phyloP scores from a whole-genome alignment of 2,888 invertebrate species.

The Taenaris catops region DNA sequence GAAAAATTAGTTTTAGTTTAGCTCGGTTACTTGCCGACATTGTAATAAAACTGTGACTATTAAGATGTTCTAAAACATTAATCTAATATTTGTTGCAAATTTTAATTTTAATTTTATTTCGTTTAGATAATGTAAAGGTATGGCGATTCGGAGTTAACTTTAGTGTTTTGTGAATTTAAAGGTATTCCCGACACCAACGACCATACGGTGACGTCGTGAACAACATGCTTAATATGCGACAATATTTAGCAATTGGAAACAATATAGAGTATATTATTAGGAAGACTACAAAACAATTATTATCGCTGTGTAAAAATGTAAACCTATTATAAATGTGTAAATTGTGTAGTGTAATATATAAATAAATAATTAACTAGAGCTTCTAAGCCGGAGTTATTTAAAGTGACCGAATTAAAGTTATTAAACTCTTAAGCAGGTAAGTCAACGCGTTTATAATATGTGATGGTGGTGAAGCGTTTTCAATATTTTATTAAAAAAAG shows the following conservation, averaged over 20 bases:
- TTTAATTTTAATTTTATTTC: slow-evolving; percentile 32
- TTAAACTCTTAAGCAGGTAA: too few species aligned
- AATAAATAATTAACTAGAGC: slow-evolving; percentile 37
- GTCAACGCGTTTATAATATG: too few species aligned
- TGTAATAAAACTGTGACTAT: slow-evolving; percentile 49
- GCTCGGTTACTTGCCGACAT: slow-evolving; percentile 50
- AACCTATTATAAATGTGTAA: slow-evolving; percentile 73
- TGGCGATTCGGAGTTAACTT: slow-evolving; percentile 29
- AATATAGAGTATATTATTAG: slow-evolving; percentile 71
- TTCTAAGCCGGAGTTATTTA: too few species aligned
- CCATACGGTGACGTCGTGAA: slow-evolving; percentile 52
- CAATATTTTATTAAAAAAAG: too few species aligned
- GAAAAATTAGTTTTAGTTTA: slow-evolving; percentile 41
- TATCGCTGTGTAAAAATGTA: slow-evolving; percentile 78
- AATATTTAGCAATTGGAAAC: slow-evolving; percentile 75
- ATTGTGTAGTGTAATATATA: slow-evolving; percentile 76
- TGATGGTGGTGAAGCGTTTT: too few species aligned
- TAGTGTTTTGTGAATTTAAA: slow-evolving; percentile 49
- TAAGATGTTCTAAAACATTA: slow-evolving; percentile 44
- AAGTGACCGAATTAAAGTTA: too few species aligned
- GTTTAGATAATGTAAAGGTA: slow-evolving; percentile 25
- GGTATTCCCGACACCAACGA: slow-evolving; percentile 49
- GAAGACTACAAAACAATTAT: slow-evolving; percentile 74
- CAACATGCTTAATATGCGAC: slow-evolving; percentile 73
- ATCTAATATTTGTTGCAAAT: slow-evolving; percentile 39